Conservation (phyloP, 2,888 invertebrate genomes). For the Pinctada fucata region DNA sequence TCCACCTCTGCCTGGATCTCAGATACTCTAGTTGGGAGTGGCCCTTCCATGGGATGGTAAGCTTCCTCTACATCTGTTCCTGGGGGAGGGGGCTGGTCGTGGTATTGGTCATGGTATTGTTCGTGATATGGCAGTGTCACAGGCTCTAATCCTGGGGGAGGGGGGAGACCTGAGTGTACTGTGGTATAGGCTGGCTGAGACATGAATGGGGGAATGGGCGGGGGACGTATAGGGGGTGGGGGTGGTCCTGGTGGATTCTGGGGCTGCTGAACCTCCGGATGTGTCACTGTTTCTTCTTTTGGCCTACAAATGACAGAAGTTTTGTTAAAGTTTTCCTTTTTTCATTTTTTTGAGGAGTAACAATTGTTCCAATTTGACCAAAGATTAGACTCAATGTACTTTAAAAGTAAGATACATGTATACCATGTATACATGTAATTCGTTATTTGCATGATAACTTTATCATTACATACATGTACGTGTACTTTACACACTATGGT, state of each 20-base stretch:
- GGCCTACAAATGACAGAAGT: too few species aligned
- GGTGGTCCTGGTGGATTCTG: neutral
- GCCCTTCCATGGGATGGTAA: constrained; percentile 10
- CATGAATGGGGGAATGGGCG: constrained; percentile 52
- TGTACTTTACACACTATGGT: too few species aligned
- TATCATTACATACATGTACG: too few species aligned
- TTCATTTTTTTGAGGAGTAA: neutral
- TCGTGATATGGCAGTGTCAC: constrained; percentile 56
- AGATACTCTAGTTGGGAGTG: neutral
- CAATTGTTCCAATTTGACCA: neutral
- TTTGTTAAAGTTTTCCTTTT: too few species aligned
- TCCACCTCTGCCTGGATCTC: constrained; percentile 21
- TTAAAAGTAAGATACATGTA: too few species aligned
- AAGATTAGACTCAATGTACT: too few species aligned
- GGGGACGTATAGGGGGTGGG: constrained; percentile 39
- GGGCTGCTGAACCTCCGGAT: neutral
- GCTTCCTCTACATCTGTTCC: constrained; percentile 47
- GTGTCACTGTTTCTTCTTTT: neutral
- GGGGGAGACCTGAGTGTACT: constrained; percentile 56
- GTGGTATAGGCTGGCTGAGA: constrained; percentile 49
- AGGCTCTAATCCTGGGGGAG: constrained; percentile 69
- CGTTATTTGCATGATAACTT: too few species aligned
- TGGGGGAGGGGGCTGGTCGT: constrained; percentile 55
- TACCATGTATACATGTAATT: too few species aligned
- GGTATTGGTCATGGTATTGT: neutral